Evolutionary conservation across 2,797 vertebrate genomes (phyloP).

Genomic region (Notolepis coatsorum): DNA sequence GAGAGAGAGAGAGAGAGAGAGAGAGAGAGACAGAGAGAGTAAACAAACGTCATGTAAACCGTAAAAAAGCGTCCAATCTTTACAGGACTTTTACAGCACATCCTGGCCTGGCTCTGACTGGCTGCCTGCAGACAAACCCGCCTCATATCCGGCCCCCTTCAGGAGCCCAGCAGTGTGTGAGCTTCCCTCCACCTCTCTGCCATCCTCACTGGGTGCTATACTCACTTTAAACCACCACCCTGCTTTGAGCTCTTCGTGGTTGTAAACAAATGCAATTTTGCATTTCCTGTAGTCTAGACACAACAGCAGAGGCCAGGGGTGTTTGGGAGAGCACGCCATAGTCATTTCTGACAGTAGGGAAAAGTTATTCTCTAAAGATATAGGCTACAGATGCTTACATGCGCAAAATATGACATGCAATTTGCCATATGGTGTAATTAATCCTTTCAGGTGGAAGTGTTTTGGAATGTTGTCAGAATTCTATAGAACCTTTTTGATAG

Average conservation of each 20-base stretch:
- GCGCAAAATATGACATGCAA: no score
- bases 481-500: no score
- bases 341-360: background rate
- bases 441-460: no score
- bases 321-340: conserved; percentile 8
- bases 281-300: conserved; percentile 85
- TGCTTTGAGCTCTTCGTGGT: conserved; percentile 62
- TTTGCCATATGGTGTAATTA: no score
- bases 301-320: conserved; percentile 54
- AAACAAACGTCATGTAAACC: conserved; percentile 57
- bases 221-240: conserved; percentile 56
- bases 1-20: background rate
- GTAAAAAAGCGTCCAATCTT: conserved; percentile 55
- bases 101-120: conserved; percentile 43
- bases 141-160: conserved; percentile 32
- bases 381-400: no score
- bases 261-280: conserved; percentile 79
- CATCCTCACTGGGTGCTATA: conserved; percentile 50
- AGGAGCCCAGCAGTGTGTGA: conserved; percentile 16
- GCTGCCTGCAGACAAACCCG: conserved; percentile 41
- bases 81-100: conserved; percentile 55
- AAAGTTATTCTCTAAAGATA: no score
- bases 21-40: background rate
- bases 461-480: no score
- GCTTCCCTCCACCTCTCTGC: conserved; percentile 24